Base-by-base conservation (phyloP, 2,797 vertebrate species). In the Scleropages formosus region DNA sequence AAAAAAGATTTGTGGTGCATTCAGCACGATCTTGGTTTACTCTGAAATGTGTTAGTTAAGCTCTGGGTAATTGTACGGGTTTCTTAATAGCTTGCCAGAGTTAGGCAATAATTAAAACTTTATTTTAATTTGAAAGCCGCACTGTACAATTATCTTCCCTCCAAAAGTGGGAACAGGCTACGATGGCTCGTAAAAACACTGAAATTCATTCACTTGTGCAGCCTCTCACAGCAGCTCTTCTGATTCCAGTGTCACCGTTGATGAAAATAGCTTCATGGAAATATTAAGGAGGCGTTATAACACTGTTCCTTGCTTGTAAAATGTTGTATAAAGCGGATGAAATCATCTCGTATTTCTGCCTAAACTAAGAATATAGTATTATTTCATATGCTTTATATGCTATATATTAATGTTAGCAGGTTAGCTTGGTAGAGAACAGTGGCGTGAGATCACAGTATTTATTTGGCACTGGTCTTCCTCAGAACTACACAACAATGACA, bases 81-180 rank as follows among this genome's bases (percentile, higher is more conserved):
- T 27, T 75, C 71, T 78, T 77, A 78, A 76, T 80, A 79, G 80
- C 85, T 77, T 27, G 26, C 75, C 59, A 66, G 71, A 80, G 65
- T 18, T 60, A 66, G 77, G 71, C 10, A 51, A 67, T 75, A 75
- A 81, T 84, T 81, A 80, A 83, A 78, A 64, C 27, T 53, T 64
- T 49, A 60, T 72, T 72, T 77, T 77, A 73, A 78, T 78, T 73
- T 68, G 53, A 58, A 79, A 75, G 46, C 75, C 51, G 22, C 31
- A 68, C 61, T 73, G 59, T 69, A 63, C 73, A 75, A 80, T 80
- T 78, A 77, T 74, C 62, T 71, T 74, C 64, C 44, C 72, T 62
- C 76, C 22, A 18, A 9, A 78, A 76, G n/a, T 68, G 46, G 77
- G 51, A 58, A 59, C 72, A 76, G 75, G 74, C 77, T 80, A 63